Evolutionary conservation across 2,888 invertebrate species (phyloP), one percentile per base, ranked within the genome.

Genomic region (Junonia oenone): DNA sequence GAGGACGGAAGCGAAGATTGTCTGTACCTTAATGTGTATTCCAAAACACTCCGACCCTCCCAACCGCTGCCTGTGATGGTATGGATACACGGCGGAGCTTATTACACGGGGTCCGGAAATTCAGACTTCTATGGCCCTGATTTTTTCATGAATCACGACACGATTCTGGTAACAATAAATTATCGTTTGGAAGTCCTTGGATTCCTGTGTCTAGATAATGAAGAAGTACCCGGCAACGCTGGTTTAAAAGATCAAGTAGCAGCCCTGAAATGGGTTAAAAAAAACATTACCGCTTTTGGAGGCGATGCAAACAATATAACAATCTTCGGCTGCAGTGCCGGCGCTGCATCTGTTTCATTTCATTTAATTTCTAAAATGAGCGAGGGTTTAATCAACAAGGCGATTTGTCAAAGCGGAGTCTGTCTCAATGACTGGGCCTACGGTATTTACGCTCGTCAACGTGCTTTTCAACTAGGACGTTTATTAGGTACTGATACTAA

Each of bases 21-120:
- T 61, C 90, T 95, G 3, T 93, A 92, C 68, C 79, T 95, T 14
- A 95, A 95, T 72, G 92, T 95, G 0, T 95, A 93, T 73, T 91
- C 93, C 6, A 79, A 73, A 61, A 67, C 64, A 17, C 56, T 81
- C 5, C 62, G 61, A 1, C 75, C 78, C 2, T 6, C 67, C 1
- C 51, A 57, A 38, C 67, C 58, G 0, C 65, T 76, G 0, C 87
- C 91, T 0, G 90, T 91, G 1, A 78, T 91, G 81, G 75, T 91
- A 22, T 91, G 90, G 90, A 89, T 91, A 27, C 91, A 91, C 63
- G 91, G 91, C 9, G 91, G 91, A 19, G 85, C 79, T 17, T 91
- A 89, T 62, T 85, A 89, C 68, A 88, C 90, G 9, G 91, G 91
- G 38, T 91, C 91, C 2, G 88, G 91, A 1, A 82, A 89, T 67